phyloP scores from a whole-genome alignment of 1,140 invertebrate genomes.

The Zeugodacus cucurbitae region DNA sequence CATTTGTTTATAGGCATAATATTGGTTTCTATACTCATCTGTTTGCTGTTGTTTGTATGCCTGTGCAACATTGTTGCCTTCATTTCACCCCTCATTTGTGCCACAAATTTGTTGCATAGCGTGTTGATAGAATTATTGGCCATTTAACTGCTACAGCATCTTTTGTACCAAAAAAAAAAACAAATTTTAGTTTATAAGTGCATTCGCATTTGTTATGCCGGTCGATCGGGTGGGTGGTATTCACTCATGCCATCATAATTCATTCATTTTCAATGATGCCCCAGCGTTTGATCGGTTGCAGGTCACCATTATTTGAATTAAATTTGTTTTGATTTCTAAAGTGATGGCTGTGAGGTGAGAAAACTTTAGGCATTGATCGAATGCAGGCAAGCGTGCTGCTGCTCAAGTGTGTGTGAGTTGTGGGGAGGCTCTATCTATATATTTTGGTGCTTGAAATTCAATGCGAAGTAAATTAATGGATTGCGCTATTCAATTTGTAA shows the following conservation, averaged over 20 bases:
- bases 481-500: no score
- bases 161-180: neutral
- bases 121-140: constrained; percentile 23
- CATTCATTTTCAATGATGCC: neutral
- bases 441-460: neutral
- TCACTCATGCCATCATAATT: neutral
- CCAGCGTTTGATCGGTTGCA: constrained; percentile 11
- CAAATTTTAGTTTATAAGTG: constrained; percentile 14
- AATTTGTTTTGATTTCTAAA: constrained; percentile 26
- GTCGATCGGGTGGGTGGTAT: neutral
- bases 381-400: neutral
- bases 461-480: no score
- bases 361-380: neutral
- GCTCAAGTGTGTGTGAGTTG: neutral
- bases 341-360: constrained; percentile 5
- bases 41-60: neutral
- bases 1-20: neutral
- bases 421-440: neutral
- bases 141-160: constrained; percentile 18
- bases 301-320: constrained; percentile 13
- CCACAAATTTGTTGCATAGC: constrained; percentile 4
- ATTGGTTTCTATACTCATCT: neutral
- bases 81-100: neutral
- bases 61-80: neutral
- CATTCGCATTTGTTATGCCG: neutral